Percentiles rank a stretch among this genome's conserved stretches.
phyloP scores from a whole-genome alignment of 2,797 vertebrate genomes.

The Manis javanica region DNA sequence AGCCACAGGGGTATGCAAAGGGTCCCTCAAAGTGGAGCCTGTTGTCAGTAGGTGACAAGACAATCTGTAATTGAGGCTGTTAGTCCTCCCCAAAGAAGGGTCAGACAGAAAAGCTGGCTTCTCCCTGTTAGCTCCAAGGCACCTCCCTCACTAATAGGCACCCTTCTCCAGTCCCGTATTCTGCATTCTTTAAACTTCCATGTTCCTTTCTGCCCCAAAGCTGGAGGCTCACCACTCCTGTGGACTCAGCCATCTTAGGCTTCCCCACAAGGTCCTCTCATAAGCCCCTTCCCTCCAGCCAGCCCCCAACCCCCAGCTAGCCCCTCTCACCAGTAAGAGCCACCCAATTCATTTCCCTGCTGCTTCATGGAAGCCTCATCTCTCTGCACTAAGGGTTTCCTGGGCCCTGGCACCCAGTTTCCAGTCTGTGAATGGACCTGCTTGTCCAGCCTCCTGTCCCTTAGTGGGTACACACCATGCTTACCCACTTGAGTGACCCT shows the following conservation, averaged over 20 bases:
- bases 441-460: not conserved
- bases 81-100: not conserved
- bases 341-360: not conserved
- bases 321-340: not conserved
- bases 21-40: not conserved
- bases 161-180: not conserved
- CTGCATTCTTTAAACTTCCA: not conserved
- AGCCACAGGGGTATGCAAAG: not conserved
- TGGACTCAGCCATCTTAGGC: not conserved
- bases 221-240: not conserved
- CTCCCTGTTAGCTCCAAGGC: not conserved
- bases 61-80: not conserved
- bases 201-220: not conserved
- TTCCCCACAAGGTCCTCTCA: not conserved
- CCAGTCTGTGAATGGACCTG: not conserved
- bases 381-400: not conserved
- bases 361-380: not conserved
- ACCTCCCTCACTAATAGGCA: not conserved
- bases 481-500: not conserved
- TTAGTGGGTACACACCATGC: not conserved
- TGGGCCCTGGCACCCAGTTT: not conserved
- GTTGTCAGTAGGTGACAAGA: not conserved
- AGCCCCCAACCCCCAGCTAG: not conserved
- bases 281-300: not conserved
- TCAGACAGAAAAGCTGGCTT: not conserved